Evolutionary conservation across 1,140 invertebrate species (phyloP), one percentile per base, ranked within the genome.

Genomic region (Anastrepha obliqua): DNA sequence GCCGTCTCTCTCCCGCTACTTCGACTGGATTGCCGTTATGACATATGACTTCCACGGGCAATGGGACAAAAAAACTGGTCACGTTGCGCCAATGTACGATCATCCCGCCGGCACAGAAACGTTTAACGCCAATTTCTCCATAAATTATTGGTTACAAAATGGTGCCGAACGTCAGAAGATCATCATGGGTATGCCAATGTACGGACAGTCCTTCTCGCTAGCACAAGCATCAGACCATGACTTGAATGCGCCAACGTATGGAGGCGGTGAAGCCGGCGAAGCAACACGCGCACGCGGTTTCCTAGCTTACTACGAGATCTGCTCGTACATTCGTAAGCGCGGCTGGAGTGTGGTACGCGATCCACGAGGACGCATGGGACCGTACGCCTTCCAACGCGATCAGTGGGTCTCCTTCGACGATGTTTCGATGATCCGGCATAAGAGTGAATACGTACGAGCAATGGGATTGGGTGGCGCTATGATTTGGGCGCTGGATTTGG

Each of bases 401-500:
- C 97, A 98, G 91, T 98, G 97, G 97, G 97, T 97, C 0, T 96
- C 96, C 1, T 98, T 97, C 90, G 97, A 98, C 91, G 97, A 98
- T 93, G 95, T 95, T 62, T 94, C 95, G 17, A 97, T 96, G 95
- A 95, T 96, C 17, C 93, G 94, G 2, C 95, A 96, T 88, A 97
- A 97, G 89, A 94, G 96, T 8, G 95, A 97, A 89, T 97, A 96
- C 88, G 95, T 97, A 1, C 96, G 96, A 87, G 94, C 96, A 5
- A 95, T 97, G 94, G 95, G 95, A 1, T 93, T 98, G 5, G 97
- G 96, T 6, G 97, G 97, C 55, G 96, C 95, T 20, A 98, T 98
- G 97, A 95, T 97, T 4, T 98, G 98, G 97, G 96, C 97, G 0
- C 93, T 98, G 0, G 97, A 96, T 90, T 90, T 96, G 85, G 95